Conservation (phyloP, 2,113 vertebrate genomes). For the Oreochromis niloticus region DNA sequence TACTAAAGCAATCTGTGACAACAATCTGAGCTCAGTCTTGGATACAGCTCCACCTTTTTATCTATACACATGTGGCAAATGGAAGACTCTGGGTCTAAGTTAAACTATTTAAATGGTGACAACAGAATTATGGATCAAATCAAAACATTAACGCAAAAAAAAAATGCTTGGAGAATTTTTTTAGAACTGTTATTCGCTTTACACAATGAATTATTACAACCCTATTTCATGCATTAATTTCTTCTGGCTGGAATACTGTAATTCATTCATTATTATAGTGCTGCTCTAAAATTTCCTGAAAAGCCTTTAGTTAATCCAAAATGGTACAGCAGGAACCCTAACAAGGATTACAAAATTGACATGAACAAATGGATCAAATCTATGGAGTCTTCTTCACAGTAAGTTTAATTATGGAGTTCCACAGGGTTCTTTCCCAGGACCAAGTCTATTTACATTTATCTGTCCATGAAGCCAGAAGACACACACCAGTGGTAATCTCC, state of each 20-base stretch:
- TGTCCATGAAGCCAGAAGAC: no score
- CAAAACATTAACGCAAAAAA: background rate
- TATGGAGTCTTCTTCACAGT: background rate
- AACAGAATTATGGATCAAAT: background rate
- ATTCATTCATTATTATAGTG: background rate
- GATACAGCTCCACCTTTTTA: background rate
- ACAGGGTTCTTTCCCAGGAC: background rate
- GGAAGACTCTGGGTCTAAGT: background rate
- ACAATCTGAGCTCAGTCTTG: background rate
- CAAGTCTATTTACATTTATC: no score
- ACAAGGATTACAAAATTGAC: background rate
- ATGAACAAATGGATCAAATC: background rate
- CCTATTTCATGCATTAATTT: background rate
- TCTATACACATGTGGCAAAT: background rate
- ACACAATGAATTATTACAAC: background rate
- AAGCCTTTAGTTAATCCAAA: background rate
- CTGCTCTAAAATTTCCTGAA: background rate
- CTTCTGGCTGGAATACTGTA: background rate
- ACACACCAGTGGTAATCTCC: background rate
- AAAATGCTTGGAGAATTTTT: background rate
- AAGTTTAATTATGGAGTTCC: background rate
- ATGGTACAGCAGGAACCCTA: background rate
- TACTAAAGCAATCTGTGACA: background rate
- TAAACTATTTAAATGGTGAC: background rate
- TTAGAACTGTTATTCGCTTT: background rate